These are phyloP conservation scores for Tenualosa ilisha DNA, from an alignment of 2,797 vertebrate species.

Conservation along the genomic window DNA sequence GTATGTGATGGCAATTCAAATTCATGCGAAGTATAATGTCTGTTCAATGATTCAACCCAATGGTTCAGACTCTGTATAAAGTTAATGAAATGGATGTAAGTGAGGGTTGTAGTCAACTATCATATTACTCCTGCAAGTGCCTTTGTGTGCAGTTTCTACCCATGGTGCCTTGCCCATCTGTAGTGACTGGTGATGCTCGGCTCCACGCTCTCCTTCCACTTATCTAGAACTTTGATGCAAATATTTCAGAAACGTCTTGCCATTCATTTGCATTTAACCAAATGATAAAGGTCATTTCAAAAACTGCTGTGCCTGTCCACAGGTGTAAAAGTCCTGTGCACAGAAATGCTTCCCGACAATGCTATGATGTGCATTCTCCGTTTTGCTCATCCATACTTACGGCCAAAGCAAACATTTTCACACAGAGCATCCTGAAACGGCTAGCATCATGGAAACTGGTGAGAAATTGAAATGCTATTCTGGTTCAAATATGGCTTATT, in stretches of 20 bases:
- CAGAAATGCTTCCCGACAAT: not conserved
- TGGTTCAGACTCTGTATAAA: not conserved
- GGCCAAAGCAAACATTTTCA: not conserved
- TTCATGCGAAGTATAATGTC: not conserved
- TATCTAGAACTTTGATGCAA: constrained; percentile 88
- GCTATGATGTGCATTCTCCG: constrained; percentile 30
- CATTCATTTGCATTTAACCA: constrained; percentile 97
- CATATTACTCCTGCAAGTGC: not conserved
- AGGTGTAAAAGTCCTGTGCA: constrained; percentile 40
- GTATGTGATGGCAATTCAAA: not conserved
- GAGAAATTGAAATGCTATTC: constrained; percentile 49
- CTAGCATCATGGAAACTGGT: constrained; percentile 77
- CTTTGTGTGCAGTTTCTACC: not conserved
- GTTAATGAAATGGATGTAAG: not conserved
- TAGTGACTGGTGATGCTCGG: not conserved
- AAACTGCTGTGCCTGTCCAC: constrained; percentile 67
- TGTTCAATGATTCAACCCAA: not conserved
- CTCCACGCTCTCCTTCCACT: constrained; percentile 51
- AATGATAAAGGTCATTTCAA: constrained; percentile 82
- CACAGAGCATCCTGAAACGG: constrained; percentile 24
- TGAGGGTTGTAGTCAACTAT: not conserved
- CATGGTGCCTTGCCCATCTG: not conserved
- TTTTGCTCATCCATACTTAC: constrained; percentile 25
- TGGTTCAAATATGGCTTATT: not conserved
- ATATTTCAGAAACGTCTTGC: constrained; percentile 82